Conservation (phyloP, 2,888 invertebrate genomes). For the Apodemia hepburni region DNA sequence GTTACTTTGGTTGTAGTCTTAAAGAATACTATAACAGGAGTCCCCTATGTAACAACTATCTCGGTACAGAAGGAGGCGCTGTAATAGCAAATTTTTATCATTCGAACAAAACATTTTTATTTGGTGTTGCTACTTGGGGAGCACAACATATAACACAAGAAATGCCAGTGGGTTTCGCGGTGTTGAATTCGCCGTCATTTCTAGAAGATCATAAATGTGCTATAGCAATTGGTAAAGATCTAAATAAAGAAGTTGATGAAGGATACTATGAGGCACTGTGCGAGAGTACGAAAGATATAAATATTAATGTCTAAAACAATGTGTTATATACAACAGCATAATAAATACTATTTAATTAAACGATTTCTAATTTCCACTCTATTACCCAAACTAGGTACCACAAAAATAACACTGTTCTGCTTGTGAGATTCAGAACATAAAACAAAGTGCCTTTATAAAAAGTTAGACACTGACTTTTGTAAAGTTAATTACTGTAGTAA, state of each 20-base stretch:
- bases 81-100: background rate
- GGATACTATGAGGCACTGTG: background rate
- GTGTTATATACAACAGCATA: no score
- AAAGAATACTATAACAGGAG: background rate
- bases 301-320: no score
- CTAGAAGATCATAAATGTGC: background rate
- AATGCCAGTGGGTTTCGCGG: constrained; percentile 2
- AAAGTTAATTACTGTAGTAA: no score
- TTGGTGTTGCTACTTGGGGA: constrained; percentile 13
- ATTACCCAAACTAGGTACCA: no score
- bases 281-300: background rate
- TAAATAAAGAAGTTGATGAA: background rate
- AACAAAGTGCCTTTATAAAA: no score
- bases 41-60: background rate
- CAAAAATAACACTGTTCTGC: no score
- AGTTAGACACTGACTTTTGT: no score
- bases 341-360: no score
- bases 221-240: background rate
- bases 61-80: constrained; percentile 6
- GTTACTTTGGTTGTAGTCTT: constrained; percentile 3
- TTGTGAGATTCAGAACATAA: no score
- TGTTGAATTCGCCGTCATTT: background rate
- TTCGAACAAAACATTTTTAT: background rate
- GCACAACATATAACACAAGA: background rate
- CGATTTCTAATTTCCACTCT: no score